These are phyloP conservation scores for Paedocypris micromegethes DNA, from an alignment of 2,797 vertebrate genomes.

Conservation along the genomic window DNA sequence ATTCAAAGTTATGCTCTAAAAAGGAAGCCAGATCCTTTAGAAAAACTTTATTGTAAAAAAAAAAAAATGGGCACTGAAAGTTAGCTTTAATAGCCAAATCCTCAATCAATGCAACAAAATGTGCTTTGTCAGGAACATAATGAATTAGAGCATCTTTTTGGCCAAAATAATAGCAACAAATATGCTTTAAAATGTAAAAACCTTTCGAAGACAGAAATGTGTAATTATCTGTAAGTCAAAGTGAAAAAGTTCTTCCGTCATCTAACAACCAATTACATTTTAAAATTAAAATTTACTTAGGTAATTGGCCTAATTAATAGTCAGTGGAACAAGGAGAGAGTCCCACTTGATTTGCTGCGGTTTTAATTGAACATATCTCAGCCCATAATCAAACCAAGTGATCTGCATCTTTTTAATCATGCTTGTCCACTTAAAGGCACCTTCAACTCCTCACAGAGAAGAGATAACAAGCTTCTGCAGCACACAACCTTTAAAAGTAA, in stretches of 20 bases:
- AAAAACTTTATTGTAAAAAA: no score
- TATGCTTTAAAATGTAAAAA: no score
- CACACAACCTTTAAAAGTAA: not conserved
- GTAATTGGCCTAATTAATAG: conserved; percentile 78
- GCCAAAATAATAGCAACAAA: no score
- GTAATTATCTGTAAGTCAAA: no score
- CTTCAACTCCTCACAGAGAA: conserved; percentile 39
- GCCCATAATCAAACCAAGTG: conserved; percentile 61
- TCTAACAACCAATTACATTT: conserved; percentile 68
- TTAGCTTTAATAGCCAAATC: no score
- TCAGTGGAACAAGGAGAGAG: conserved; percentile 71
- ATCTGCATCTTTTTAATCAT: conserved; percentile 55
- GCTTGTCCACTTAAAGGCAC: conserved; percentile 42
- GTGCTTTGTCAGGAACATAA: no score
- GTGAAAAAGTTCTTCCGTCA: conserved; percentile 47
- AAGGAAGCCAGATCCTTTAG: no score
- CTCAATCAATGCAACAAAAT: no score
- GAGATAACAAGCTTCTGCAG: conserved; percentile 9
- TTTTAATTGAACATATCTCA: conserved; percentile 78
- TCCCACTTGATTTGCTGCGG: conserved; percentile 69
- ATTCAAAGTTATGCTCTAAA: no score
- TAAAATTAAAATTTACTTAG: conserved; percentile 75
- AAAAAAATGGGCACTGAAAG: no score
- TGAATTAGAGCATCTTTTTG: no score
- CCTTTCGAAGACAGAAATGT: no score